Percentiles rank a stretch among this genome's conserved stretches.
These are phyloP conservation scores for Engraulis encrasicolus DNA, from an alignment of 2,113 vertebrate species.

Conservation along the genomic window DNA sequence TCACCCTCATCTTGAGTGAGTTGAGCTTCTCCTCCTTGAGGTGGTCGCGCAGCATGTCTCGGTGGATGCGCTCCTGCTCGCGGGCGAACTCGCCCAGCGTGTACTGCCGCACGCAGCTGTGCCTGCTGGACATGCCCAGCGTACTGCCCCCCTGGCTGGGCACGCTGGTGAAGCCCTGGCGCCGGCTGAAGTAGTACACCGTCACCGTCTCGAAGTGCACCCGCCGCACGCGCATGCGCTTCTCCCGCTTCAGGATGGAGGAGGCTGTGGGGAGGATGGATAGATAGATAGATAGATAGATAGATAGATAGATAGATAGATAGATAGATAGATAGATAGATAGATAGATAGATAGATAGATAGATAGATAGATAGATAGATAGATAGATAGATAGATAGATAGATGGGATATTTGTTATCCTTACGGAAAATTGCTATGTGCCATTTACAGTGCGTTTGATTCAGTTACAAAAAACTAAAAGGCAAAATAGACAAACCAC, in stretches of 20 bases:
- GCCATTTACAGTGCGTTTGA: too few relatives aligned
- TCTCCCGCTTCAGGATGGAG: constrained; percentile 95
- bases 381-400: too few relatives aligned
- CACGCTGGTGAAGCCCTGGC: constrained; percentile 98
- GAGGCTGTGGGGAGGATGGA: constrained; percentile 82
- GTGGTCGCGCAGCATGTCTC: constrained; percentile 94
- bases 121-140: constrained; percentile 94
- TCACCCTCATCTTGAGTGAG: constrained; percentile 89
- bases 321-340: too few relatives aligned
- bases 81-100: constrained; percentile 93
- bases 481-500: too few relatives aligned
- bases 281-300: not conserved
- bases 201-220: constrained; percentile 98
- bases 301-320: too few relatives aligned
- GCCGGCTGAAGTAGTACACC: constrained; percentile 94
- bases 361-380: too few relatives aligned
- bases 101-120: constrained; percentile 93
- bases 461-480: too few relatives aligned
- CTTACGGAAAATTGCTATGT: too few relatives aligned
- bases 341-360: too few relatives aligned
- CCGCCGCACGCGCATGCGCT: constrained; percentile 89
- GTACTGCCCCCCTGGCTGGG: constrained; percentile 98
- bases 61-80: constrained; percentile 93
- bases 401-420: too few relatives aligned
- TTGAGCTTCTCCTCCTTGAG: constrained; percentile 96